Conservation (phyloP, 2,113 vertebrate species). For the Tupaia chinensis region DNA sequence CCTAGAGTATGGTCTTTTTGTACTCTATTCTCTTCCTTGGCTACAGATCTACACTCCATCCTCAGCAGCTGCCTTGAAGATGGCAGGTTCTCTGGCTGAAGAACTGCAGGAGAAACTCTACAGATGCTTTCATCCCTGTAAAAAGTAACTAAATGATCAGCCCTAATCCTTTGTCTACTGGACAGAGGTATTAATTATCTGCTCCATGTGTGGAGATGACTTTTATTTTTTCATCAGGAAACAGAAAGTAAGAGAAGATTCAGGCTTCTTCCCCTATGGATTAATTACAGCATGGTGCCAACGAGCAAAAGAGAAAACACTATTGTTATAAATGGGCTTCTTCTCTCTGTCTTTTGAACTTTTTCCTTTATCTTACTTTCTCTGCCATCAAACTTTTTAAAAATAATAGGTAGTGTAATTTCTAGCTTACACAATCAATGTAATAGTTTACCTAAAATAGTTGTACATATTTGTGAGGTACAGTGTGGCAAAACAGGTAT, state of each 20-base stretch:
- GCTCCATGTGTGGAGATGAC: neutral
- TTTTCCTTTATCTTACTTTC: neutral
- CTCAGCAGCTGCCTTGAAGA: neutral
- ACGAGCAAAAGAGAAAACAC: neutral
- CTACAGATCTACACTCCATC: neutral
- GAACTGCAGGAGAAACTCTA: neutral
- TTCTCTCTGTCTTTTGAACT: neutral
- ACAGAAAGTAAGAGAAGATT: slow-evolving; percentile 7
- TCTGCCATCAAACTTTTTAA: neutral
- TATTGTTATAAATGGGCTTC: neutral
- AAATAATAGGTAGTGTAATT: too few relatives aligned
- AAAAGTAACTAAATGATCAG: neutral
- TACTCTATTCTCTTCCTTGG: neutral
- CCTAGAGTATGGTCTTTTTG: neutral
- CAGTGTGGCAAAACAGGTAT: too few relatives aligned
- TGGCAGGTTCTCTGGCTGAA: neutral
- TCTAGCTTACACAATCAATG: too few relatives aligned
- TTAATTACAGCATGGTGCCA: slow-evolving; percentile 16
- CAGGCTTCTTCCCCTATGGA: neutral
- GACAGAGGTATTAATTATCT: neutral
- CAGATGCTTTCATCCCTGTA: neutral
- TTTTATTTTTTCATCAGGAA: neutral
- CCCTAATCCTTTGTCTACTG: neutral
- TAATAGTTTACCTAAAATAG: too few relatives aligned
- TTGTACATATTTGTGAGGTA: too few relatives aligned